Evolutionary conservation across 2,113 vertebrate genomes (phyloP).

Genomic region (Dolichotis patagonum): DNA sequence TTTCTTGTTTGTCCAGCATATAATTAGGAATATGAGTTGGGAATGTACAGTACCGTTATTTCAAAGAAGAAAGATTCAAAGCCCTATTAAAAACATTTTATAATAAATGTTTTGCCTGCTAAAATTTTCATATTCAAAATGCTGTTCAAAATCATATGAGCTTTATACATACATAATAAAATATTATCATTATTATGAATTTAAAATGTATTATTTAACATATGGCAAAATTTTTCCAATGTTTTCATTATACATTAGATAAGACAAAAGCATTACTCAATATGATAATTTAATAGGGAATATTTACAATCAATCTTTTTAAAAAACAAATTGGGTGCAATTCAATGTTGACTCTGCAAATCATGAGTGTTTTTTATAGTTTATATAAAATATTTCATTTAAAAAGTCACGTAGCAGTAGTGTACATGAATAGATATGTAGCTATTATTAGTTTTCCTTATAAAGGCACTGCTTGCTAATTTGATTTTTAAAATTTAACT

Average conservation of each 20-base stretch:
- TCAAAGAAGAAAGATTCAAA: constrained; percentile 41
- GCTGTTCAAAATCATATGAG: neutral
- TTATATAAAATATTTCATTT: constrained; percentile 30
- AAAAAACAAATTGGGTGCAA: constrained; percentile 8
- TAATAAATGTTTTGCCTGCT: constrained; percentile 4
- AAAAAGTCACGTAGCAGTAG: neutral
- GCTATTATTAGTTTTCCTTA: neutral
- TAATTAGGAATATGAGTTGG: neutral
- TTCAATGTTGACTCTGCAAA: constrained; percentile 43
- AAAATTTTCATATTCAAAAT: constrained; percentile 40
- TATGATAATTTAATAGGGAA: constrained; percentile 62
- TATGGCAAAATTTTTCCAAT: constrained; percentile 51
- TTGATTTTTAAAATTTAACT: neutral
- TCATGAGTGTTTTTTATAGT: constrained; percentile 13
- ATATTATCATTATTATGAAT: constrained; percentile 61
- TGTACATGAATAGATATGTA: neutral
- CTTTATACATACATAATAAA: constrained; percentile 55
- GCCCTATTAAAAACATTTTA: constrained; percentile 30
- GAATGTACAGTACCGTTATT: neutral
- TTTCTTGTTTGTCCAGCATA: neutral
- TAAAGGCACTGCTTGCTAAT: neutral
- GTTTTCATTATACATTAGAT: constrained; percentile 62
- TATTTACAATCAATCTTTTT: constrained; percentile 38
- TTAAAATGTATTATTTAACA: constrained; percentile 67
- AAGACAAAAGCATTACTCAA: constrained; percentile 51